Conservation (phyloP, 2,797 vertebrate genomes). For the Paramormyrops hopkinsi region DNA sequence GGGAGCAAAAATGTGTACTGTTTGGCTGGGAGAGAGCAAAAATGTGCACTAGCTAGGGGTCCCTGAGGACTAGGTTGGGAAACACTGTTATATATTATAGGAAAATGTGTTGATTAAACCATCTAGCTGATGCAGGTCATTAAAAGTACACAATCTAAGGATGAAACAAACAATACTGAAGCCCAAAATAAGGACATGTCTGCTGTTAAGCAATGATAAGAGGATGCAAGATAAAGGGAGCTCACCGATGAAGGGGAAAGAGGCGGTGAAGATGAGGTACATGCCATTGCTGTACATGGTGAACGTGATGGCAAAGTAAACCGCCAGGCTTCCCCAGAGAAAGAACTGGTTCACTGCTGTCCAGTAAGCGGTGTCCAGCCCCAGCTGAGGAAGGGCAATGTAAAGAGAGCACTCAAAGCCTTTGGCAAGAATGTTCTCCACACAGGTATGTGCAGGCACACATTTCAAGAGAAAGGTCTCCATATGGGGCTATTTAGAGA, state of each 20-base stretch:
- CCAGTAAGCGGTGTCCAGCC: slow-evolving; percentile 84
- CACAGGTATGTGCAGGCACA: not conserved
- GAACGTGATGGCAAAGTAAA: slow-evolving; percentile 82
- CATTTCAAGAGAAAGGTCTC: not conserved
- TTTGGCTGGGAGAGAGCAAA: not conserved
- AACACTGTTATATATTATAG: not conserved
- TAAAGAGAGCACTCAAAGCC: not conserved
- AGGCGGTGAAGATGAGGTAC: slow-evolving; percentile 75
- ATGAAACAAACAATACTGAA: not conserved
- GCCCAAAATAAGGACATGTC: not conserved
- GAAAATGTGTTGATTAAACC: not conserved
- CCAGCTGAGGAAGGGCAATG: slow-evolving; percentile 58
- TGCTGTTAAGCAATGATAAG: not conserved
- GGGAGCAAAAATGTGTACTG: not conserved
- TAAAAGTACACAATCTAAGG: not conserved
- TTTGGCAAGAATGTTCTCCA: not conserved
- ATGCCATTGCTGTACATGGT: slow-evolving; percentile 89
- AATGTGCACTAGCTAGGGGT: not conserved
- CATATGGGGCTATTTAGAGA: not conserved
- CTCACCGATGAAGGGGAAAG: slow-evolving; percentile 87
- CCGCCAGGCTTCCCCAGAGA: slow-evolving; percentile 83
- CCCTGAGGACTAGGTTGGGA: not conserved
- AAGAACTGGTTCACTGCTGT: slow-evolving; percentile 86
- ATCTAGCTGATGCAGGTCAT: not conserved
- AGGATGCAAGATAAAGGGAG: not conserved